Base-by-base conservation (phyloP, 37 sponge, comb jelly and placozoan species). In the Chondrosia reniformis region DNA sequence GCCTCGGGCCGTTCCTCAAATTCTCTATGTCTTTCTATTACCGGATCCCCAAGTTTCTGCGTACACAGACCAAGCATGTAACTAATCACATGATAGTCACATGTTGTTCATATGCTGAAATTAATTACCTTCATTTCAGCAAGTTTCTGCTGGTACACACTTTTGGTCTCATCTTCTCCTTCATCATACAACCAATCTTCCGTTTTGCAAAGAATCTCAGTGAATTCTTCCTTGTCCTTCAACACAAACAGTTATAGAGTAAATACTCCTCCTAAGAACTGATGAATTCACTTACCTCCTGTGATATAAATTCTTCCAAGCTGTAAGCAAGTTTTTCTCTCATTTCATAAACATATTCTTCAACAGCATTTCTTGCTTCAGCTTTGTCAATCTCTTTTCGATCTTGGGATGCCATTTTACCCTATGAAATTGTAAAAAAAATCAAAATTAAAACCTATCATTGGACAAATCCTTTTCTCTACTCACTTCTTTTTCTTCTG, bases 161-260 rank as follows among this genome's bases (percentile, higher is more conserved):
- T 84, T 76, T 93, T 93, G n/a, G 89, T 63, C 74, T 91, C 88
- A 69, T 99, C 92, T 46, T 95, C 97, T 52, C 97, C 97, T 75
- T 99, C 99, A 2, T 93, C 99, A 64, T 95, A 93, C 38, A 99
- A 76, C 99, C 99, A 99, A 38, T 99, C 86, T 75, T 99, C 97
- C n/a, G 90, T 93, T 9, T 80, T 61, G 4, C 38, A 69, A 44
- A 99, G 79, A 37, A 65, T 55, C 30, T 54, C n/a, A 33, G 55
- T 45, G n/a, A 91, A 87, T 21, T 25, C 64, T 25, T 84, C 81
- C 37, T 61, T 76, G 31, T 79, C 89, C 82, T 79, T 36, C 7
- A 43, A 5, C 3, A 24, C 8, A 34, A 59, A 13, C 4, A 59
- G 6, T 25, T 59, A 59, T 59, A 13, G n/a, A 7, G 61, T 59